A percentile compares a stretch with the other conserved stretches of the same genome.
phyloP scores from a whole-genome alignment of 2,113 vertebrate species.

The Sakesphorus luctuosus region DNA sequence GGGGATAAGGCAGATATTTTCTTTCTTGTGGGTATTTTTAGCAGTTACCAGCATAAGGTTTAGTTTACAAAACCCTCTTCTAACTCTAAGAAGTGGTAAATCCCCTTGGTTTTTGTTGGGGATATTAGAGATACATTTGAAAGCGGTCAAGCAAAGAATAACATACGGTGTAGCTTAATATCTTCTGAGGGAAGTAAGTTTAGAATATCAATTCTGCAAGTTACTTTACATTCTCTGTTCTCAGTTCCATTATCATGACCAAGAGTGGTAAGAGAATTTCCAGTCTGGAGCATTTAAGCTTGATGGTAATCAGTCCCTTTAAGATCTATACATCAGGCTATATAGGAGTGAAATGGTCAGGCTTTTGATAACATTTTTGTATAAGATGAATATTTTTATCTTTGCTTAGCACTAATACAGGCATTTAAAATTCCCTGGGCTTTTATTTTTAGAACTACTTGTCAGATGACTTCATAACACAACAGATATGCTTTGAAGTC shows the following conservation, averaged over 20 bases:
- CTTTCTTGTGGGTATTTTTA: background rate
- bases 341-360: background rate
- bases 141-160: background rate
- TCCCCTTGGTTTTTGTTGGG: background rate
- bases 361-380: background rate
- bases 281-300: background rate
- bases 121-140: background rate
- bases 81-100: background rate
- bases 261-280: background rate
- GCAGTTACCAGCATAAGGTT: background rate
- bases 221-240: background rate
- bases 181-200: background rate
- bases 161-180: rapidly evolving
- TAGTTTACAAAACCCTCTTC: background rate
- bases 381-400: background rate
- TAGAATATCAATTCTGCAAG: background rate
- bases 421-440: background rate
- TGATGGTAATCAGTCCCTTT: background rate
- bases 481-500: background rate
- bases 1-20: background rate
- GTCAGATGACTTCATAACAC: background rate
- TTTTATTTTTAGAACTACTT: background rate
- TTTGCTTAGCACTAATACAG: background rate
- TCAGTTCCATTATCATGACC: background rate
- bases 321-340: background rate